Evolutionary conservation across 1,140 invertebrate species (phyloP), one percentile per base, ranked within the genome.

Genomic region (Drosophila fuyamai): DNA sequence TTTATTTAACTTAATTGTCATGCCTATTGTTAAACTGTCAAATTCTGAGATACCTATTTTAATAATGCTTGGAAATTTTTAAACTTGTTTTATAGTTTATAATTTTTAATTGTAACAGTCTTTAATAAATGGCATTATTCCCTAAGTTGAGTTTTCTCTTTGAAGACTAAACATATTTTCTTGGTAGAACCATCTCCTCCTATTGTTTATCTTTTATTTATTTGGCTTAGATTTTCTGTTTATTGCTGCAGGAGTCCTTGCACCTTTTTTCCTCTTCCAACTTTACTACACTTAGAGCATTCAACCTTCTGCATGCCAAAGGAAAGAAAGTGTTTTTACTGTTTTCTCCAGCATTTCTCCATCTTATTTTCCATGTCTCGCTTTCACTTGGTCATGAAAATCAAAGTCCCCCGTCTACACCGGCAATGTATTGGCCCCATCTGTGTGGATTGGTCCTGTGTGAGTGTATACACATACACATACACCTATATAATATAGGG

Each of bases 361-460:
- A 23, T 50, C 46, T 67, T 47, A 29, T 67, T 70, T 29, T 72
- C 48, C 14, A 16, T 27, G 40, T 53, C 35, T 47, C 48, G 40
- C 16, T 75, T 55, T 63, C 50, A 56, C 38, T 76, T 70, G 75
- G 74, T 59, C 74, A 60, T 77, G 75, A 77, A 70, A 77, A 77
- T 77, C 56, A 77, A 70, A 77, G 65, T 68, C 61, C 48, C 47
- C 47, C 47, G 46, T 59, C 38, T 41, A 44, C 51, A 29, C 27
- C 38, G 51, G 70, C 67, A 36, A 70, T 71, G 67, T 58, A 68
- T 71, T 38, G 44, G 29, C 40, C 43, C n/a, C 47, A 54, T 60
- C 38, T 72, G 35, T 53, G 67, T 16, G 32, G 9, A 38, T 36
- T 36, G 18, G 18, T n/a, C 7, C 16, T 16, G 72, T 71, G 29